These are phyloP conservation scores for Pocota personata DNA, from an alignment of 2,888 invertebrate genomes.

Conservation along the genomic window DNA sequence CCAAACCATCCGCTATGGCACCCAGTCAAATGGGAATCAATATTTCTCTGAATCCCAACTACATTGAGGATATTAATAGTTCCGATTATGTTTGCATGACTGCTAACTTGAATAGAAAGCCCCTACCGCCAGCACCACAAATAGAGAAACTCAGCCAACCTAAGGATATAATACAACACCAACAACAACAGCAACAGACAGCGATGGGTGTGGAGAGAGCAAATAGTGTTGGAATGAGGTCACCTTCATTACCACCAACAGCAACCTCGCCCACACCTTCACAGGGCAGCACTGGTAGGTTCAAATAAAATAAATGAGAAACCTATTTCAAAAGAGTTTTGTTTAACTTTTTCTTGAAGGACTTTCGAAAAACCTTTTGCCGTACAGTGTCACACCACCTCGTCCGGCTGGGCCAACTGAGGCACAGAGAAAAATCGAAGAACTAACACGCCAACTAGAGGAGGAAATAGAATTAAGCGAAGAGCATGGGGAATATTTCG, in stretches of 20 bases:
- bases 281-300: slow-evolving; percentile 85
- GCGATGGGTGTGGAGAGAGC: slow-evolving; percentile 58
- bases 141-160: slow-evolving; percentile 39
- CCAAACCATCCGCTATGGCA: slow-evolving; percentile 41
- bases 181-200: slow-evolving; percentile 61
- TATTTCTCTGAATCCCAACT: slow-evolving; percentile 82
- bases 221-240: slow-evolving; percentile 57
- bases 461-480: slow-evolving; percentile 98
- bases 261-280: slow-evolving; percentile 87
- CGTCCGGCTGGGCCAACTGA: slow-evolving; percentile 95
- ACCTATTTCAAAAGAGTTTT: neutral
- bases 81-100: slow-evolving; percentile 94
- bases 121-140: slow-evolving; percentile 40
- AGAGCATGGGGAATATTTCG: slow-evolving; percentile 98
- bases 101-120: slow-evolving; percentile 84
- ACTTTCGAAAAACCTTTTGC: slow-evolving; percentile 88
- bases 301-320: neutral
- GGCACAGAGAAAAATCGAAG: slow-evolving; percentile 96
- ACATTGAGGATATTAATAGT: slow-evolving; percentile 89
- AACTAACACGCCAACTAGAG: slow-evolving; percentile 94
- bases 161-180: slow-evolving; percentile 38
- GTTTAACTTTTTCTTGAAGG: slow-evolving; percentile 81
- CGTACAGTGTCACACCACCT: slow-evolving; percentile 94
- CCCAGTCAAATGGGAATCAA: slow-evolving; percentile 77
- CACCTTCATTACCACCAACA: slow-evolving; percentile 74